Conservation (phyloP, 1,140 invertebrate species). For the Drosophila aff. region DNA sequence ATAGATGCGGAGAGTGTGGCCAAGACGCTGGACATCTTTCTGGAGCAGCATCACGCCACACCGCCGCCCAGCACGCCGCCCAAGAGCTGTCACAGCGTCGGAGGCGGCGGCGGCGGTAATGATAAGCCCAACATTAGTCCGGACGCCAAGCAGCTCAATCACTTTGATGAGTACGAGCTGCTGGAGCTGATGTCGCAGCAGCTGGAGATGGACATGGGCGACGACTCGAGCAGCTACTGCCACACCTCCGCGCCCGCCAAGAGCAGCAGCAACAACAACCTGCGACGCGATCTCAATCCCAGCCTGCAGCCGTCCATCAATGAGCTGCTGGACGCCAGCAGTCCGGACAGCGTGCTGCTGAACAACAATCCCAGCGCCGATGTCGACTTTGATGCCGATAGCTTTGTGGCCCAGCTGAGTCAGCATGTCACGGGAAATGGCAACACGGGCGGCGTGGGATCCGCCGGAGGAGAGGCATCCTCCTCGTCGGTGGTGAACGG, state of each 20-base stretch:
- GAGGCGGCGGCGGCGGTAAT: slow-evolving; percentile 10
- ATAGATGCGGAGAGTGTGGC: slow-evolving; percentile 76
- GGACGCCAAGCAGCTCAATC: slow-evolving; percentile 77
- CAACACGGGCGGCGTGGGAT: slow-evolving; percentile 23
- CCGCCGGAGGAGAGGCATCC: slow-evolving; percentile 27
- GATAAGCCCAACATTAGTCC: slow-evolving; percentile 56
- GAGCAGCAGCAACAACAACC: slow-evolving; percentile 39
- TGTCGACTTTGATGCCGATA: slow-evolving; percentile 78
- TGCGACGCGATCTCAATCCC: slow-evolving; percentile 81
- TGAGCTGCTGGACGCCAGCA: slow-evolving; percentile 75
- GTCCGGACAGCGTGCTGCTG: slow-evolving; percentile 63
- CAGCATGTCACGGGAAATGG: slow-evolving; percentile 62
- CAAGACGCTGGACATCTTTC: slow-evolving; percentile 79
- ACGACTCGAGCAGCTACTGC: slow-evolving; percentile 68
- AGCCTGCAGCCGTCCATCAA: slow-evolving; percentile 79
- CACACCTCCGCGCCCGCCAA: slow-evolving; percentile 21
- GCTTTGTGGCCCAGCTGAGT: slow-evolving; percentile 76
- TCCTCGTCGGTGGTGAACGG: slow-evolving; percentile 46
- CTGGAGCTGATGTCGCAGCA: slow-evolving; percentile 84
- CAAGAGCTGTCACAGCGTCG: slow-evolving; percentile 49
- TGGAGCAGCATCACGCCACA: slow-evolving; percentile 79
- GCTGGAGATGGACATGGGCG: slow-evolving; percentile 84
- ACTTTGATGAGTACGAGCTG: slow-evolving; percentile 82
- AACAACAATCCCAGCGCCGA: slow-evolving; percentile 68
- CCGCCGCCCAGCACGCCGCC: slow-evolving; percentile 65